A percentile compares a stretch with the other conserved stretches of the same genome.
These are phyloP conservation scores for Stichodactyla helianthus DNA, from an alignment of 64 coral and sea anemone genomes.

Conservation along the genomic window DNA sequence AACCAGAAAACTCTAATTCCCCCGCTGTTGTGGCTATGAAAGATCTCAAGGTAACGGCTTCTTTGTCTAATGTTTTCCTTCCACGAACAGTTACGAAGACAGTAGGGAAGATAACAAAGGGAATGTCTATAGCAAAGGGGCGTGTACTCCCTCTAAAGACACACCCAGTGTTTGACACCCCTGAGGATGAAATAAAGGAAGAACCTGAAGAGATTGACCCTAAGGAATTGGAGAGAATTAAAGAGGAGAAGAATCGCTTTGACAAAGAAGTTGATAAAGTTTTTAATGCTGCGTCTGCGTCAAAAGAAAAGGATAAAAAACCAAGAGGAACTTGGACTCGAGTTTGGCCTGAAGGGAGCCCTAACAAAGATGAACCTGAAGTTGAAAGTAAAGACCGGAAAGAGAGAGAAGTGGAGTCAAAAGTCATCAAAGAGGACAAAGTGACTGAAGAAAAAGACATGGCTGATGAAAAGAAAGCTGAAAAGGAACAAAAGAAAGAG, in stretches of 20 bases:
- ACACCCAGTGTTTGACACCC: background rate
- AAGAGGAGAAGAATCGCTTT: background rate
- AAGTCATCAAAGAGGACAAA: background rate
- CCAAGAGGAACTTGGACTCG: background rate
- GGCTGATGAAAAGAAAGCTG: background rate
- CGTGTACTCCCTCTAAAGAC: background rate
- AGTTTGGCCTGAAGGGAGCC: background rate
- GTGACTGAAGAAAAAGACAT: background rate
- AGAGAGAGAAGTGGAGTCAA: background rate
- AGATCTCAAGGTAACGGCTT: conserved; percentile 21
- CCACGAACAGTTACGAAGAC: background rate
- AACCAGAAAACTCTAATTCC: background rate
- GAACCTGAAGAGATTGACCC: background rate
- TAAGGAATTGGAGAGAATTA: background rate
- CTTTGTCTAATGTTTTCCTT: conserved; percentile 5
- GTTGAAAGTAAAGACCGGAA: background rate
- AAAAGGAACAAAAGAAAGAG: conserved; percentile 9
- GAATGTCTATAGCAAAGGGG: background rate
- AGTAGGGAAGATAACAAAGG: background rate
- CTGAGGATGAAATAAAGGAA: background rate
- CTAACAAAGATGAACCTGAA: background rate
- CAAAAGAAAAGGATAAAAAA: background rate
- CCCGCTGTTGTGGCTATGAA: conserved; percentile 2
- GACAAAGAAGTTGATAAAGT: conserved; percentile 20
- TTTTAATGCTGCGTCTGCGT: background rate